Percentiles rank a stretch among this genome's conserved stretches.
Evolutionary conservation across 2,888 invertebrate genomes (phyloP).

Genomic region (Thecophora atra): DNA sequence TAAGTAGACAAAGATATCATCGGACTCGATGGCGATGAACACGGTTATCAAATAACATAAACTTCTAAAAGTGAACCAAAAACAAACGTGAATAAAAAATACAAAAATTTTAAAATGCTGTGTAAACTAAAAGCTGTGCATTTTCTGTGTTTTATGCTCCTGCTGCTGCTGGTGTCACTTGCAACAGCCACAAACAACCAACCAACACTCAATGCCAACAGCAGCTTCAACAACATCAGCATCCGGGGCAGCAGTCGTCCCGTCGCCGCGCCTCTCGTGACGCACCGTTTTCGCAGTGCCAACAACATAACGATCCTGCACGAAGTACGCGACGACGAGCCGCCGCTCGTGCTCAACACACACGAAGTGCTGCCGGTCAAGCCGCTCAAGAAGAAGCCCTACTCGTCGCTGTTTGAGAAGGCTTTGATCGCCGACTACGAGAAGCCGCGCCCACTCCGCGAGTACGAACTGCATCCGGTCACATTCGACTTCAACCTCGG

Average conservation of each 20-base stretch:
- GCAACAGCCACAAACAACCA: not conserved
- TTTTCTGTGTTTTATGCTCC: conserved; percentile 6
- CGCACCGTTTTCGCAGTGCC: conserved; percentile 42
- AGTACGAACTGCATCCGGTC: conserved; percentile 61
- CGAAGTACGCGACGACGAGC: conserved; percentile 50
- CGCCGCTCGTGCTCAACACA: conserved; percentile 54
- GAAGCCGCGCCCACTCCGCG: conserved; percentile 55
- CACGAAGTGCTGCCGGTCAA: conserved; percentile 55
- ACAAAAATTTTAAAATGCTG: conserved; percentile 13
- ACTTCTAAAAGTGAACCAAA: not conserved
- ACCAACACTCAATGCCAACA: not conserved
- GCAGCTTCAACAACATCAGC: not conserved
- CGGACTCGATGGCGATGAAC: not conserved
- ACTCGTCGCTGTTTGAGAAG: conserved; percentile 56
- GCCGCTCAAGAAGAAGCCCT: conserved; percentile 60
- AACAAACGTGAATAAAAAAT: not conserved
- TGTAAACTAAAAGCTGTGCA: not conserved
- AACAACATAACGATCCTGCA: conserved; percentile 58
- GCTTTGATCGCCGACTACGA: conserved; percentile 52
- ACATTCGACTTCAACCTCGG: conserved; percentile 64
- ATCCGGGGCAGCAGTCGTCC: not conserved
- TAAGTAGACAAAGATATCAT: not conserved
- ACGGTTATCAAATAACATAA: conserved; percentile 17
- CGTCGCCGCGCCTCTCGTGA: conserved; percentile 25
- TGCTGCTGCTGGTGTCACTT: not conserved